Evolutionary conservation across 2,888 invertebrate species (phyloP).

Genomic region (Chymomyza amoena): DNA sequence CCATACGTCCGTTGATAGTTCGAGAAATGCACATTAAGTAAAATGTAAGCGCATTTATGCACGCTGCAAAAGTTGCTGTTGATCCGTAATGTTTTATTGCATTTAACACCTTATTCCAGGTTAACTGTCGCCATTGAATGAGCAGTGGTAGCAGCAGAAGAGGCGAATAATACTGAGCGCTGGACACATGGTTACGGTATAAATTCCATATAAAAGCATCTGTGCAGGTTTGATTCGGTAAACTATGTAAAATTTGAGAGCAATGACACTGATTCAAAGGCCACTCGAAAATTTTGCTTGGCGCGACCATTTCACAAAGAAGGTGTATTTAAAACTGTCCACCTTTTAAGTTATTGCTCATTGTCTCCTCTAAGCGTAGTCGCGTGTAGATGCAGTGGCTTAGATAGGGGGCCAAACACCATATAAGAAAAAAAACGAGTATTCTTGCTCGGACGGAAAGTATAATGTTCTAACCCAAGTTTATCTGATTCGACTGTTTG

Average conservation of each 20-base stretch:
- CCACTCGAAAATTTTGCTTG: slow-evolving; percentile 41
- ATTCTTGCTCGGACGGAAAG: too few relatives aligned
- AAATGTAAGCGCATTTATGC: slow-evolving; percentile 35
- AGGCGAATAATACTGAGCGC: slow-evolving; percentile 49
- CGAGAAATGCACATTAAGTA: slow-evolving; percentile 38
- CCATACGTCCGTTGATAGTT: slow-evolving; percentile 31
- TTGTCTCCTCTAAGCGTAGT: background rate
- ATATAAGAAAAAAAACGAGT: too few relatives aligned
- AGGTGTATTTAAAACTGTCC: background rate
- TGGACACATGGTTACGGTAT: slow-evolving; percentile 55
- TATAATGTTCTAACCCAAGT: too few relatives aligned
- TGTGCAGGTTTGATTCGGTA: slow-evolving; percentile 45
- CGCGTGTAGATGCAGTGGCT: background rate
- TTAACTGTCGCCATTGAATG: slow-evolving; percentile 33
- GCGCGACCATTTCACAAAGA: slow-evolving; percentile 32
- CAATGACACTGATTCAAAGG: slow-evolving; percentile 39
- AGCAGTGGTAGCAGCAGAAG: slow-evolving; percentile 44
- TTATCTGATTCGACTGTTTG: too few relatives aligned
- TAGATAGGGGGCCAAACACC: too few relatives aligned
- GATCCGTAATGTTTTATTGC: slow-evolving; percentile 39
- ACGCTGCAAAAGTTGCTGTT: slow-evolving; percentile 25
- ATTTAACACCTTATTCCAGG: background rate
- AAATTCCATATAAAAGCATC: slow-evolving; percentile 51
- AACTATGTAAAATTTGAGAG: slow-evolving; percentile 31
- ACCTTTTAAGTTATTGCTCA: background rate